Conservation (phyloP, 2,113 vertebrate genomes). For the Cinclus cinclus region DNA sequence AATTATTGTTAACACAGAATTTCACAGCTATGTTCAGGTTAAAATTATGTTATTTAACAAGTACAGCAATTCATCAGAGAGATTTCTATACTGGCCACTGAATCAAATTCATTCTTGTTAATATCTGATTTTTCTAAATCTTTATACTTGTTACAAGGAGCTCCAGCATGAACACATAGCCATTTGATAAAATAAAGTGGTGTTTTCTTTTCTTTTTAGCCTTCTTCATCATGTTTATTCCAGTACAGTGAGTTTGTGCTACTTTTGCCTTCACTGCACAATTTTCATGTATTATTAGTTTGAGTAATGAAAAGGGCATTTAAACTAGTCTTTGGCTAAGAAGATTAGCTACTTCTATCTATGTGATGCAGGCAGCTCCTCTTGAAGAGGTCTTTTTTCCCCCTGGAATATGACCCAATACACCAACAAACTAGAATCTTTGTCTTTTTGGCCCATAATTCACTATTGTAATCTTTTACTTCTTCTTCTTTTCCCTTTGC, state of each 20-base stretch:
- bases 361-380: not conserved
- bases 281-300: conserved; percentile 30
- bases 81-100: not conserved
- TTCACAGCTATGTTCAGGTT: not conserved
- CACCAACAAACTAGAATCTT: not conserved
- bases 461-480: not conserved
- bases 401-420: not conserved
- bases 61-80: not conserved
- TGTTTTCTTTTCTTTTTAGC: not conserved
- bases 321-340: conserved; percentile 39
- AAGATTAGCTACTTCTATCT: conserved; percentile 57
- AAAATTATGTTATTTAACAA: not conserved
- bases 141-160: not conserved
- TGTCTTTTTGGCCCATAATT: not conserved
- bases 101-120: not conserved
- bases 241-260: not conserved
- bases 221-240: not conserved
- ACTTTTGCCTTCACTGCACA: conserved; percentile 17
- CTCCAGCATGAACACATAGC: not conserved
- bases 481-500: not conserved
- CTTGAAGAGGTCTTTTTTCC: conserved; percentile 3
- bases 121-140: not conserved
- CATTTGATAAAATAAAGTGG: not conserved
- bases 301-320: conserved; percentile 20
- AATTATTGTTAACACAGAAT: not conserved